A percentile compares a stretch with the other conserved stretches of the same genome.
Evolutionary conservation across 1,140 invertebrate genomes (phyloP).

Genomic region (Drosophila watanabei): DNA sequence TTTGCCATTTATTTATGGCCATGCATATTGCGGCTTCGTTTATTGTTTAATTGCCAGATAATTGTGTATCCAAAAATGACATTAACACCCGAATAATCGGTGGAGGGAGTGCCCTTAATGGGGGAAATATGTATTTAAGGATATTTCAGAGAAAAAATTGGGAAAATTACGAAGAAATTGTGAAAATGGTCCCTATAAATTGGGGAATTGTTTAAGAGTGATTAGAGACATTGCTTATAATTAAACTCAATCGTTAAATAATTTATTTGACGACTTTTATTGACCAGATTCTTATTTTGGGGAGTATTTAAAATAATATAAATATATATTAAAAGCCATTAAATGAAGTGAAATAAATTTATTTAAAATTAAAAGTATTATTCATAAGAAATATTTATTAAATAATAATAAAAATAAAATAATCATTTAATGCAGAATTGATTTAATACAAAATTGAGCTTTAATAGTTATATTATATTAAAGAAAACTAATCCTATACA

Average conservation of each 20-base stretch:
- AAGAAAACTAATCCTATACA: too few species aligned
- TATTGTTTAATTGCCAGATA: conserved; percentile 33
- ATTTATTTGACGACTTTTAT: not conserved
- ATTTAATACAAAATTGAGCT: too few species aligned
- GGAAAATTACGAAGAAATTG: not conserved
- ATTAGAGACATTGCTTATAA: not conserved
- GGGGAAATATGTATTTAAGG: not conserved
- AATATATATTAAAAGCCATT: not conserved
- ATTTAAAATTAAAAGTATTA: too few species aligned
- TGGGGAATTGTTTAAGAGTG: not conserved
- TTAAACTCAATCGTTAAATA: not conserved
- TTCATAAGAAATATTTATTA: too few species aligned
- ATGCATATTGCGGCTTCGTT: conserved; percentile 6
- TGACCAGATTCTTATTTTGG: too few species aligned
- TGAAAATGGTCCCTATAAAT: not conserved
- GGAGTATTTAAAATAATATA: too few species aligned
- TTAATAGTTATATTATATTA: too few species aligned
- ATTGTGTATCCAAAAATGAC: conserved; percentile 11
- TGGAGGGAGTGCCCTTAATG: not conserved
- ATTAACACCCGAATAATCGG: conserved; percentile 19
- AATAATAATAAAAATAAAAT: too few species aligned
- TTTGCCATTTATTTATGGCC: conserved; percentile 17
- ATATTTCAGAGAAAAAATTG: not conserved
- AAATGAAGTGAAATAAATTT: too few species aligned
- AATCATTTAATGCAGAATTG: too few species aligned